phyloP scores from a whole-genome alignment of 2,797 vertebrate species.

The Neosilurus hyrtlii region DNA sequence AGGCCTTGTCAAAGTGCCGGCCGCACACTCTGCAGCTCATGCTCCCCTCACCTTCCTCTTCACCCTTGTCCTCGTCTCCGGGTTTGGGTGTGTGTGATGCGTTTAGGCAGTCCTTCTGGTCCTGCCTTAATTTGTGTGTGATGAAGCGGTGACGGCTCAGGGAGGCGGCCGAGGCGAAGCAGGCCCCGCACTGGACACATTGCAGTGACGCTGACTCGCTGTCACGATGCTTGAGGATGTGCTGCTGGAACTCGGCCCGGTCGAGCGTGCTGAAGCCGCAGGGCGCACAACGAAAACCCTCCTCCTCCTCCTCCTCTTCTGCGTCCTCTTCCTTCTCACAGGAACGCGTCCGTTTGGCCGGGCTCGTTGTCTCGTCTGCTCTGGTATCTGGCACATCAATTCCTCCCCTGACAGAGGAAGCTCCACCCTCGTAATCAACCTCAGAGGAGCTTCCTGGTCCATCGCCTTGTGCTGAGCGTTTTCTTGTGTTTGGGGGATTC shows the following conservation, averaged over 20 bases:
- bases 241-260: constrained; percentile 76
- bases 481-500: constrained; percentile 66
- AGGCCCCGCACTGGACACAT: constrained; percentile 91
- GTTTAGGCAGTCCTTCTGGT: constrained; percentile 55
- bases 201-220: constrained; percentile 81
- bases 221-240: constrained; percentile 82
- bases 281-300: constrained; percentile 75
- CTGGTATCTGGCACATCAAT: constrained; percentile 64
- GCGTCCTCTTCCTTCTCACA: constrained; percentile 65
- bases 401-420: constrained; percentile 62
- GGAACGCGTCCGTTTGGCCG: constrained; percentile 69
- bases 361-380: constrained; percentile 56
- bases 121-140: constrained; percentile 86
- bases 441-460: constrained; percentile 72
- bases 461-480: constrained; percentile 70
- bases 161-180: constrained; percentile 89
- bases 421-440: constrained; percentile 64
- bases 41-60: constrained; percentile 71
- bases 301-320: constrained; percentile 73
- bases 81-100: constrained; percentile 47
- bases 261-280: constrained; percentile 80
- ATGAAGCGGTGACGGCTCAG: constrained; percentile 92
- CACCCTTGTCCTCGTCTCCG: constrained; percentile 69
- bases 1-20: constrained; percentile 83
- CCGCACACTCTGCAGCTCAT: constrained; percentile 87